These are phyloP conservation scores for Excalfactoria chinensis DNA, from an alignment of 2,113 vertebrate genomes.

Conservation along the genomic window DNA sequence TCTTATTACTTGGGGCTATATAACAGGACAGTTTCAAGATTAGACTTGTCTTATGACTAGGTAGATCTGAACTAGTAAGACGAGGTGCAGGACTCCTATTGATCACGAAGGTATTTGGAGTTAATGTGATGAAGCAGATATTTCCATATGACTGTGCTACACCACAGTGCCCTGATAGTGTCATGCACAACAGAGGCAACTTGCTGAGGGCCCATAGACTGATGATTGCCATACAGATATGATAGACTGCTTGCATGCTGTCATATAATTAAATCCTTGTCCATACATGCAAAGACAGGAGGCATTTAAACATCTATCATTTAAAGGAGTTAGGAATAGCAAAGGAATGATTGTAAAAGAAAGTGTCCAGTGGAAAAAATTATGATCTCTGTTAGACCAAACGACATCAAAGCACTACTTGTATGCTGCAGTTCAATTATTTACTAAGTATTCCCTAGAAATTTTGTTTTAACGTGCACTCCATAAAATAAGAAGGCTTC, in stretches of 20 bases:
- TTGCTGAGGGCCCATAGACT: neutral
- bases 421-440: neutral
- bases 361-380: neutral
- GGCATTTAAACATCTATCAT: neutral
- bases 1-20: neutral
- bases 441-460: neutral
- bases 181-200: fast-evolving
- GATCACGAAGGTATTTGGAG: fast-evolving
- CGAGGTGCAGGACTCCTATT: neutral
- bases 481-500: neutral
- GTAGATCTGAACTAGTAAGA: neutral
- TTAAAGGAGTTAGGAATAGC: neutral
- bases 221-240: too few species aligned
- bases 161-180: too few species aligned
- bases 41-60: neutral
- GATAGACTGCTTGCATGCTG: fast-evolving
- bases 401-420: neutral
- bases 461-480: neutral
- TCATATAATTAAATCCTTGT: neutral
- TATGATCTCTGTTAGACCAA: neutral
- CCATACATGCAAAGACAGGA: neutral
- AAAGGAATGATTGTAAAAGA: neutral
- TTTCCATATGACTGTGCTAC: neutral
- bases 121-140: neutral
- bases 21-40: neutral